phyloP scores from a whole-genome alignment of 2,113 vertebrate species.

The Opisthocomus hoazin region DNA sequence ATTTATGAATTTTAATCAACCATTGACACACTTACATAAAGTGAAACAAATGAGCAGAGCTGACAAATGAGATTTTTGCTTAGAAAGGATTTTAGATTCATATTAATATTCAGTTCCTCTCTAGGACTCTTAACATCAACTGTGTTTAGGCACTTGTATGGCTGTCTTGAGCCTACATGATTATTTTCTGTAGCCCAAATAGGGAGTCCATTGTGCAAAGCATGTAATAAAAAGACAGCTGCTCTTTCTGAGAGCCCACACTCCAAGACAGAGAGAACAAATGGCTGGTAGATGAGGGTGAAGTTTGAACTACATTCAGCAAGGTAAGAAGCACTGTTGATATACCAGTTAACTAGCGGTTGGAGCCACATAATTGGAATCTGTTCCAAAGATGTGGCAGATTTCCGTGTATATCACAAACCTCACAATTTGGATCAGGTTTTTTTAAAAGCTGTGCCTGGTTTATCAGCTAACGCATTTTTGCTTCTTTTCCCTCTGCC shows the following conservation, averaged over 20 bases:
- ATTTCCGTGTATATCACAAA: neutral
- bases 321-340: neutral
- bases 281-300: neutral
- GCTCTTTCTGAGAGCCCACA: neutral
- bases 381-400: neutral
- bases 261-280: neutral
- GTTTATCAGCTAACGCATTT: neutral
- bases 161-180: neutral
- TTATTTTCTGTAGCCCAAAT: neutral
- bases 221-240: neutral
- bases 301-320: neutral
- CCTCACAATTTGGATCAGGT: neutral
- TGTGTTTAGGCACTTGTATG: neutral
- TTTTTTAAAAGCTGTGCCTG: conserved; percentile 6
- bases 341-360: neutral
- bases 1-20: conserved; percentile 55
- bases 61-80: conserved; percentile 35
- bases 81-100: conserved; percentile 7
- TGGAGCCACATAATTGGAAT: neutral
- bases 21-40: conserved; percentile 36
- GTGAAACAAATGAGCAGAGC: conserved; percentile 27
- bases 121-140: conserved; percentile 5
- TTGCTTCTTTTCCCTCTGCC: neutral
- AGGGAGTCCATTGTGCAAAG: neutral
- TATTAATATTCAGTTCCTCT: conserved; percentile 40